Conservation (phyloP, 2,888 invertebrate genomes). For the Lathronympha strigana region DNA sequence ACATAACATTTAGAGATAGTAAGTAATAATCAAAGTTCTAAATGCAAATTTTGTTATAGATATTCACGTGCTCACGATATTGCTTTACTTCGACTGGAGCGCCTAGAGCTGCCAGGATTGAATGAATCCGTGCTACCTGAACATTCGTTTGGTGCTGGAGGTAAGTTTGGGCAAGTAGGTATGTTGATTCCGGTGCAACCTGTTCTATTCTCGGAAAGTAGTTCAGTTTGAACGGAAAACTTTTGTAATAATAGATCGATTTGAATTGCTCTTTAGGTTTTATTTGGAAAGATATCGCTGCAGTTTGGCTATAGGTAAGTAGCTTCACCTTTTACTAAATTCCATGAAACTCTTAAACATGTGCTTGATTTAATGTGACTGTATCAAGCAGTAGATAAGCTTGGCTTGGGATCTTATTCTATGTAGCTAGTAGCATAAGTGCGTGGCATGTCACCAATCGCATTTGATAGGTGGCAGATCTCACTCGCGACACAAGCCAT, state of each 20-base stretch:
- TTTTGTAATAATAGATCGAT: constrained; percentile 2
- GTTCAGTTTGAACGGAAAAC: neutral
- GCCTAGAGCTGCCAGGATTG: constrained; percentile 57
- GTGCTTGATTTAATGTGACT: too few relatives aligned
- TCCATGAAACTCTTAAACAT: too few relatives aligned
- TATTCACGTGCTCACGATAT: constrained; percentile 72
- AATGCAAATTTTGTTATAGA: constrained; percentile 59
- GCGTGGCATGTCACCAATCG: too few relatives aligned
- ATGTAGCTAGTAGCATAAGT: too few relatives aligned
- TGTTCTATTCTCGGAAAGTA: neutral
- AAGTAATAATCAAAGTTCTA: neutral
- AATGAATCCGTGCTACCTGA: constrained; percentile 60
- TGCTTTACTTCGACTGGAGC: constrained; percentile 64
- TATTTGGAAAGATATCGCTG: neutral
- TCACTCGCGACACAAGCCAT: too few relatives aligned
- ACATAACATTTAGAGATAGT: neutral
- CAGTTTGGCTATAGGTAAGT: neutral
- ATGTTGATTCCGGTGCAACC: constrained; percentile 6
- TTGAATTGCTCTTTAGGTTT: neutral
- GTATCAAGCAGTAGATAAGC: too few relatives aligned
- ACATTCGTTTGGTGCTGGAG: constrained; percentile 71
- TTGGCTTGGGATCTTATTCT: too few relatives aligned
- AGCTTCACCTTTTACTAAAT: neutral
- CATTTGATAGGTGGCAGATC: too few relatives aligned
- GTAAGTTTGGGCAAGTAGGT: constrained; percentile 49